Conservation (phyloP, 2,888 invertebrate species). For the Taenaris catops region DNA sequence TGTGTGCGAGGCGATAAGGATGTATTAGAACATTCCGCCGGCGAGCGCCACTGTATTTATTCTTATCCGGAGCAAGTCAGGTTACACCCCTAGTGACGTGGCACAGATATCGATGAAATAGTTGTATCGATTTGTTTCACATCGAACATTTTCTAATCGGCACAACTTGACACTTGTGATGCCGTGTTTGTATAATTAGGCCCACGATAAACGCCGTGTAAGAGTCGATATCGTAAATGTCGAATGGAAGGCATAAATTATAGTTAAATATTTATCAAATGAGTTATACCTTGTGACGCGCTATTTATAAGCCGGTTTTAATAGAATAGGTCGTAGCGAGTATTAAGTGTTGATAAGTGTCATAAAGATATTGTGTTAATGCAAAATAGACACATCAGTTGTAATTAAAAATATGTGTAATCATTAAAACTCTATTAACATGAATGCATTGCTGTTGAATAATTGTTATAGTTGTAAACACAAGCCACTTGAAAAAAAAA, state of each 20-base stretch:
- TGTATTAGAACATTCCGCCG: slow-evolving; percentile 76
- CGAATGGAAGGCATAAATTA: slow-evolving; percentile 17
- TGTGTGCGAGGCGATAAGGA: slow-evolving; percentile 64
- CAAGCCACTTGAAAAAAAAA: too few species aligned
- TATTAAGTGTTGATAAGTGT: slow-evolving; percentile 4
- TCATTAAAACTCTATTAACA: too few species aligned
- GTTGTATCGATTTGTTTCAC: slow-evolving; percentile 12
- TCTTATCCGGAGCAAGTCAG: slow-evolving; percentile 76
- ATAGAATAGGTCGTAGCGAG: background rate
- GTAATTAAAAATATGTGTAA: slow-evolving; percentile 1
- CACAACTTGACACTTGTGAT: slow-evolving; percentile 17
- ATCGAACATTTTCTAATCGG: slow-evolving; percentile 20
- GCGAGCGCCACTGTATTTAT: slow-evolving; percentile 72
- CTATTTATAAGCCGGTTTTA: slow-evolving; percentile 16
- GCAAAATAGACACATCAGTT: background rate
- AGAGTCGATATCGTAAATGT: slow-evolving; percentile 17
- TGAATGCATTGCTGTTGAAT: too few species aligned
- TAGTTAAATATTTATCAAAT: slow-evolving; percentile 19
- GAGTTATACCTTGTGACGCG: slow-evolving; percentile 10
- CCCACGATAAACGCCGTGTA: slow-evolving; percentile 18
- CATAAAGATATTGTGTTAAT: slow-evolving; percentile 5
- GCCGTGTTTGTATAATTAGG: slow-evolving; percentile 22
- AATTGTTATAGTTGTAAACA: too few species aligned
- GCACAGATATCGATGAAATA: slow-evolving; percentile 31
- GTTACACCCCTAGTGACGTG: slow-evolving; percentile 72